These are phyloP conservation scores for Megaceryle alcyon DNA, from an alignment of 2,797 vertebrate species.

Conservation along the genomic window DNA sequence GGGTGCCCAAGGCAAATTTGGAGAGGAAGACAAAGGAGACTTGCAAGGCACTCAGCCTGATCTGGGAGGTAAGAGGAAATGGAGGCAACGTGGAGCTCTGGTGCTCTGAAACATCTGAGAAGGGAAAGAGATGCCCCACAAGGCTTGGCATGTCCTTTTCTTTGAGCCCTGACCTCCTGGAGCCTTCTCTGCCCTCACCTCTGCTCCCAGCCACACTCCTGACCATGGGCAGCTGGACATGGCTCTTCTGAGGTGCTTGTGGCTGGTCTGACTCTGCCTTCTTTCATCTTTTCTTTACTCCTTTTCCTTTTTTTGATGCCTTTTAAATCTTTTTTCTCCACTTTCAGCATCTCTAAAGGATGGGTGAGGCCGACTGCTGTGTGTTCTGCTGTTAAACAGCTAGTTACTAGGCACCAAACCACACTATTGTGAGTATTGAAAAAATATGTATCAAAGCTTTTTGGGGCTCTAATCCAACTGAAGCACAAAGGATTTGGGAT, in stretches of 20 bases:
- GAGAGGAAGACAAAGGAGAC: neutral
- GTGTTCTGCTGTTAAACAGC: neutral
- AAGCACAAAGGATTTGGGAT: neutral
- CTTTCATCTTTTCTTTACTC: neutral
- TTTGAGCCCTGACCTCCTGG: neutral
- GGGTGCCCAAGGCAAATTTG: neutral
- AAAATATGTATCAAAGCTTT: neutral
- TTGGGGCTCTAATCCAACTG: neutral
- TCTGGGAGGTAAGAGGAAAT: neutral
- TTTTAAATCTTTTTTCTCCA: neutral
- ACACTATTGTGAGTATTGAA: slow-evolving; percentile 1
- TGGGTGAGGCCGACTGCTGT: neutral
- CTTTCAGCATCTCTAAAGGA: slow-evolving; percentile 11
- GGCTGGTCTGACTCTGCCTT: neutral
- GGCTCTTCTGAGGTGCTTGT: neutral
- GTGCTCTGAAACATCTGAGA: rapidly evolving
- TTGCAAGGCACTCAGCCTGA: neutral
- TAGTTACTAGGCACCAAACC: neutral
- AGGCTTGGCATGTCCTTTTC: rapidly evolving
- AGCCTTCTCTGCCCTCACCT: neutral
- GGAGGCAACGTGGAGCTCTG: rapidly evolving
- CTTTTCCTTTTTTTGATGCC: neutral
- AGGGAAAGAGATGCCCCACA: neutral
- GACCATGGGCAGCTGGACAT: neutral
- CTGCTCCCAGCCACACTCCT: rapidly evolving